Evolutionary conservation across 2,797 vertebrate species (phyloP).

Genomic region (Sebastes dallii): DNA sequence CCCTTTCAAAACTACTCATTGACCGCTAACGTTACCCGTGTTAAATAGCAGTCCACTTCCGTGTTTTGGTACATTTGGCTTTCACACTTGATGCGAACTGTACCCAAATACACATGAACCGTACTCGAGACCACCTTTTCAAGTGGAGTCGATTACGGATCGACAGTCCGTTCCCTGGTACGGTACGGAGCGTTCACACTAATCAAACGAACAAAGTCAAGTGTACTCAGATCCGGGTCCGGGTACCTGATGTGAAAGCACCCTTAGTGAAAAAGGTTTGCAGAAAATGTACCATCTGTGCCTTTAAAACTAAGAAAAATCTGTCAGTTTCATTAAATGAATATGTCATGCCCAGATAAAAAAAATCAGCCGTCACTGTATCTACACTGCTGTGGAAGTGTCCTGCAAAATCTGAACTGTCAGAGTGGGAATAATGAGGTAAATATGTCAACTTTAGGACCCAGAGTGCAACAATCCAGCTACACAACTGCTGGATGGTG

Average conservation of each 20-base stretch:
- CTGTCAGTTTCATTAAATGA: neutral
- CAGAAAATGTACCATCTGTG: neutral
- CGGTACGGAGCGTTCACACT: too few species aligned
- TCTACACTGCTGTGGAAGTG: neutral
- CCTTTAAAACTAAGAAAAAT: neutral
- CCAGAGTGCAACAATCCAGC: neutral
- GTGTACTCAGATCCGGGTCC: too few species aligned
- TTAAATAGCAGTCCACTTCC: too few species aligned
- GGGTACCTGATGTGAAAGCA: too few species aligned
- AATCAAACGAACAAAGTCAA: too few species aligned
- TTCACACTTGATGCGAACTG: too few species aligned
- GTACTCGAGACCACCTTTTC: too few species aligned
- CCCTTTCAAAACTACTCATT: too few species aligned
- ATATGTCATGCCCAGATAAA: neutral
- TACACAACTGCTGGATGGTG: neutral
- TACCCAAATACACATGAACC: too few species aligned
- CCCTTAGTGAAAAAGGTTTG: neutral
- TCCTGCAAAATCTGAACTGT: neutral
- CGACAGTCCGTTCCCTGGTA: accelerated
- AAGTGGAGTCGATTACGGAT: too few species aligned
- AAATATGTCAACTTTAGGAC: neutral
- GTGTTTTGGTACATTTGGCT: too few species aligned
- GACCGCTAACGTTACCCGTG: too few species aligned
- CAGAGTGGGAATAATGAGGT: neutral
- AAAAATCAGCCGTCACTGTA: neutral